Percentiles rank a stretch among this genome's conserved stretches.
These are phyloP conservation scores for Rotaria macrura DNA, from an alignment of 2,888 invertebrate species.

Conservation along the genomic window DNA sequence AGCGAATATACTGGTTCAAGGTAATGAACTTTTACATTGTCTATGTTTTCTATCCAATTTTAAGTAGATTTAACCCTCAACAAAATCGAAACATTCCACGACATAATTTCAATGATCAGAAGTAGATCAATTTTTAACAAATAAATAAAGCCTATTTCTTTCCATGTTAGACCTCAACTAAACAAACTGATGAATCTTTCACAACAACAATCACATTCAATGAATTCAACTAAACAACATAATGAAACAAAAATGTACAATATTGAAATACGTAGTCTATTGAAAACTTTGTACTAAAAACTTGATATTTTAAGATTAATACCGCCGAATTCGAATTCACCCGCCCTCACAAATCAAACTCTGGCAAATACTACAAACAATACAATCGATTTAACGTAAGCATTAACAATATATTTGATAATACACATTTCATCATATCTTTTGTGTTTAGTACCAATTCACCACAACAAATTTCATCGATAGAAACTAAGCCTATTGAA, in stretches of 20 bases:
- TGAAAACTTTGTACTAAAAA: too few species aligned
- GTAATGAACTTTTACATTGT: background rate
- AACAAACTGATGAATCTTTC: background rate
- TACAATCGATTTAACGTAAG: background rate
- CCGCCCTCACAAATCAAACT: background rate
- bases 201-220: background rate
- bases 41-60: background rate
- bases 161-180: too few species aligned
- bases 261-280: too few species aligned
- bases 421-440: background rate
- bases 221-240: background rate
- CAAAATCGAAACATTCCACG: background rate
- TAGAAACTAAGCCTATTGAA: background rate
- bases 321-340: background rate
- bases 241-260: background rate
- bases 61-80: background rate
- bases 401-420: background rate
- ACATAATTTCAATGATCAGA: background rate
- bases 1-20: background rate
- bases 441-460: background rate
- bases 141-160: too few species aligned
- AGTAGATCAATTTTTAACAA: too few species aligned
- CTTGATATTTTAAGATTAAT: background rate
- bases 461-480: background rate
- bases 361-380: background rate